Percentiles rank a stretch among this genome's conserved stretches.
Conservation (phyloP, 2,888 invertebrate species). For the Trachelus troglodyta region DNA sequence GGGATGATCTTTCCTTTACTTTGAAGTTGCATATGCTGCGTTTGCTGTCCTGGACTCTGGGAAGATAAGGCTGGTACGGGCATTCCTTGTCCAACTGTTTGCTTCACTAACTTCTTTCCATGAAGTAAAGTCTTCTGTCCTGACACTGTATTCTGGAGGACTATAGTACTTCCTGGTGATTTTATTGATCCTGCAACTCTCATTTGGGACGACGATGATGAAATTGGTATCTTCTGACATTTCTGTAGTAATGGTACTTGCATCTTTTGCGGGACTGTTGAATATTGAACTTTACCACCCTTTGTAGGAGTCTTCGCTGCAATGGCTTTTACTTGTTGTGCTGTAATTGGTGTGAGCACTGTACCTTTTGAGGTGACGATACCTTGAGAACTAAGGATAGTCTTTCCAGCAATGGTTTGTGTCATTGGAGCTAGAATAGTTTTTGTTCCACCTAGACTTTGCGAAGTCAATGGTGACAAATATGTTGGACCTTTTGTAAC, state of each 20-base stretch:
- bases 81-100: constrained; percentile 34
- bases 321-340: constrained; percentile 61
- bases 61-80: constrained; percentile 33
- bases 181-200: constrained; percentile 56
- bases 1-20: constrained; percentile 21
- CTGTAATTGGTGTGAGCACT: constrained; percentile 61
- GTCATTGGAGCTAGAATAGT: constrained; percentile 49
- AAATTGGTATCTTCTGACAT: constrained; percentile 50
- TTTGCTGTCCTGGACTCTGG: constrained; percentile 31
- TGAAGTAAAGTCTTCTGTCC: constrained; percentile 35
- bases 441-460: constrained; percentile 39
- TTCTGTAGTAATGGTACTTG: constrained; percentile 59
- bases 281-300: constrained; percentile 51
- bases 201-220: constrained; percentile 60
- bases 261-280: constrained; percentile 51
- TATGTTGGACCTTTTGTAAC: constrained; percentile 49
- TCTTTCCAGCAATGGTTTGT: constrained; percentile 45
- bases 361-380: constrained; percentile 52
- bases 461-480: constrained; percentile 41
- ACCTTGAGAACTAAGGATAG: constrained; percentile 47
- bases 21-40: constrained; percentile 28
- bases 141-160: constrained; percentile 40
- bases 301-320: constrained; percentile 54
- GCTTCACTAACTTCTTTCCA: constrained; percentile 44
- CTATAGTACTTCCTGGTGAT: constrained; percentile 61